Evolutionary conservation across 2,888 invertebrate genomes (phyloP), one percentile per base, ranked within the genome.

Genomic region (Drosophila neotestacea): DNA sequence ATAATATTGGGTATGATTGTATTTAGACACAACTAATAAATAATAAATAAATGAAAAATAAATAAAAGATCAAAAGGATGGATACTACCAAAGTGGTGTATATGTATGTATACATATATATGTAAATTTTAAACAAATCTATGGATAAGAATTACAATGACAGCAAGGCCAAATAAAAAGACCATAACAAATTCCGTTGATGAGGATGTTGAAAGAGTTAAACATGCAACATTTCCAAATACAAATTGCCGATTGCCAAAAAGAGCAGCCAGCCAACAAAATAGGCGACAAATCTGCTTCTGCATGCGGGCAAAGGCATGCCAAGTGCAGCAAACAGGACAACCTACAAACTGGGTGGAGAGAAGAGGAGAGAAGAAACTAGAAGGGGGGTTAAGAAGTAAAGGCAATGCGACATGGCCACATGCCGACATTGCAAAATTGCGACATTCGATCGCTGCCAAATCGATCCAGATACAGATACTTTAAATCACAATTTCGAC

Each of bases 381-480:
- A 16, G 39, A 13, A 22, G 34, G n/a, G 22, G 28, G 30, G 52
- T 30, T 51, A 39, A 7, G 10, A 10, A 13, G 10, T 10, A n/a
- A 9, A 41, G 34, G 32, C 48, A 55, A 66, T 52, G 70, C 63
- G 65, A 70, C 80, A 77, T 85, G 64, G 65, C 56, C 64, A 70
- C 77, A 74, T 65, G 62, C 62, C 68, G 65, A 72, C 72, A 72
- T 70, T 61, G 77, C 65, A 70, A 78, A 50, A 64, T 58, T 9
- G 58, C 81, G 80, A 83, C 88, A 88, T 88, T 70, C 88, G 80
- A 85, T 84, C 78, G 79, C 79, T 82, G 80, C 79, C 89, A 88
- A 89, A 87, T 88, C 89, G 89, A 86, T 86, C 86, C 77, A 86
- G 89, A 86, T 88, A 88, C 86, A 86, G 88, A 89, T 85, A 85